phyloP scores from a whole-genome alignment of 2,113 vertebrate genomes.

The Lophura nycthemera region DNA sequence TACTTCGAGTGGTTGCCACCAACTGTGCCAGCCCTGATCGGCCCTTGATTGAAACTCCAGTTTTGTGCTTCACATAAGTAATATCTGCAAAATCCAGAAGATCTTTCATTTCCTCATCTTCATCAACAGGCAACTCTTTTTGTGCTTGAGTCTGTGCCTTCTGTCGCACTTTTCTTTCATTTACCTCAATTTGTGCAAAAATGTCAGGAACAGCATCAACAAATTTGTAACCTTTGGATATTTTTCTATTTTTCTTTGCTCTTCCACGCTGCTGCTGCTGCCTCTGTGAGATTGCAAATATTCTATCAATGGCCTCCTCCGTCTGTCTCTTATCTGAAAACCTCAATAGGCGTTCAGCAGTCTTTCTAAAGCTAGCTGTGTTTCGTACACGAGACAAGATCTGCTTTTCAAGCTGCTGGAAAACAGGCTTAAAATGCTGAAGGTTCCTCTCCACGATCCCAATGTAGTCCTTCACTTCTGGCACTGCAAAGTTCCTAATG shows the following conservation, averaged over 20 bases:
- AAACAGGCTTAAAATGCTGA: slow-evolving; percentile 92
- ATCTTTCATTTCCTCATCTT: slow-evolving; percentile 87
- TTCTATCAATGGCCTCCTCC: slow-evolving; percentile 88
- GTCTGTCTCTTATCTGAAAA: slow-evolving; percentile 93
- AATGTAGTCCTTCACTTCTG: slow-evolving; percentile 87
- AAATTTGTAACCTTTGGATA: slow-evolving; percentile 84
- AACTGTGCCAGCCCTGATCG: slow-evolving; percentile 80
- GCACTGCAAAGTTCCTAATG: slow-evolving; percentile 62
- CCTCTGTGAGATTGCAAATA: slow-evolving; percentile 86
- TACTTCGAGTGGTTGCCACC: slow-evolving; percentile 76
- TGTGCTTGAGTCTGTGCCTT: slow-evolving; percentile 86
- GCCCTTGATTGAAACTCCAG: slow-evolving; percentile 74
- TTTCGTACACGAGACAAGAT: slow-evolving; percentile 90
- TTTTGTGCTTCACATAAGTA: slow-evolving; percentile 81
- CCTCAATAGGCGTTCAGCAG: slow-evolving; percentile 89
- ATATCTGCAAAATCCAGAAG: slow-evolving; percentile 90
- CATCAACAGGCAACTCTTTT: slow-evolving; percentile 88
- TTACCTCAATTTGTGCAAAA: slow-evolving; percentile 94
- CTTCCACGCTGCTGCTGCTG: slow-evolving; percentile 82
- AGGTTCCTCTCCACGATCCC: slow-evolving; percentile 89
- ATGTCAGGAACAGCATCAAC: slow-evolving; percentile 89
- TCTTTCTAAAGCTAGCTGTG: slow-evolving; percentile 88
- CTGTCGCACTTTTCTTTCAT: slow-evolving; percentile 89
- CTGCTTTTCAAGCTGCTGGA: slow-evolving; percentile 93
- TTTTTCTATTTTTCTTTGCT: slow-evolving; percentile 81